Conservation (phyloP, 2,888 invertebrate genomes). For the Dione vanillae region DNA sequence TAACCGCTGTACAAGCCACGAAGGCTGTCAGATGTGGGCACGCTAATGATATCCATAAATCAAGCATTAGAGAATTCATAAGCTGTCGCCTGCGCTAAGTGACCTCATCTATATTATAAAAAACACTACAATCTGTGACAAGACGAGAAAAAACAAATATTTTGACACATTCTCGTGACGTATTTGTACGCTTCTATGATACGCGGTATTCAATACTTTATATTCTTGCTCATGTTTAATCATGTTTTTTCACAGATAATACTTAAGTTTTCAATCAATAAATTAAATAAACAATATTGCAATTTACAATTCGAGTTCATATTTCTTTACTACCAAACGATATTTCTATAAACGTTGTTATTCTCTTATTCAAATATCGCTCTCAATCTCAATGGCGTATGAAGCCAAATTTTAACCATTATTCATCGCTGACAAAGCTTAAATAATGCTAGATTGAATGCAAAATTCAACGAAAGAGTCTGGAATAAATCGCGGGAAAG, state of each 20-base stretch:
- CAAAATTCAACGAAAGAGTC: conserved; percentile 57
- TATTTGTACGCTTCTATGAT: background rate
- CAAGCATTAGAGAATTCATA: conserved; percentile 33
- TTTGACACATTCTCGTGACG: conserved; percentile 19
- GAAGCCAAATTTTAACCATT: conserved; percentile 42
- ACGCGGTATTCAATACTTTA: conserved; percentile 1
- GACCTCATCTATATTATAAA: conserved; percentile 31
- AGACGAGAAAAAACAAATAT: conserved; percentile 27
- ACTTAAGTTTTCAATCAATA: conserved; percentile 1
- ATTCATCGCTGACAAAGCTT: conserved; percentile 51
- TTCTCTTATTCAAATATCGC: background rate
- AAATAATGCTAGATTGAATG: conserved; percentile 56
- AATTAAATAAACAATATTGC: background rate
- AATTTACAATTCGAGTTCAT: background rate
- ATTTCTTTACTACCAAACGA: background rate
- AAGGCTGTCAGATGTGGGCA: conserved; percentile 24
- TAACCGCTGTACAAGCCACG: conserved; percentile 15
- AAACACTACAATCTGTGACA: conserved; percentile 27
- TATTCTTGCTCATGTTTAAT: background rate
- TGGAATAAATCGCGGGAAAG: conserved; percentile 68
- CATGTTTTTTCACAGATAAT: background rate
- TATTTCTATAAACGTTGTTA: background rate
- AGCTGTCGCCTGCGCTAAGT: conserved; percentile 27
- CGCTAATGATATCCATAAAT: conserved; percentile 40
- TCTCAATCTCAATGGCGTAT: conserved; percentile 30